phyloP scores from a whole-genome alignment of 1,140 invertebrate species.

The Listronotus bonariensis region DNA sequence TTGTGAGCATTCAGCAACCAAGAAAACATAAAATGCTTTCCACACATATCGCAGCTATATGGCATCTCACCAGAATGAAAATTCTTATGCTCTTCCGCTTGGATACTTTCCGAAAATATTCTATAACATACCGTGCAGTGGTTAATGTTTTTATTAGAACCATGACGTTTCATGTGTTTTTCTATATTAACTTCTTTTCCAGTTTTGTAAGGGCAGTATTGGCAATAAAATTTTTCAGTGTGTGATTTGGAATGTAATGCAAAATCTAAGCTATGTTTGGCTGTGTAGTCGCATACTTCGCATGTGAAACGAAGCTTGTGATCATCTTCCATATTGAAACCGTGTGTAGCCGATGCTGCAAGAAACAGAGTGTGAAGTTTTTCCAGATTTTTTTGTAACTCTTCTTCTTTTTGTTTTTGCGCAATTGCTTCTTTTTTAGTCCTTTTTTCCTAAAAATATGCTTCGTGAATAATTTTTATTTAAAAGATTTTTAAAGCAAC shows the following conservation, averaged over 20 bases:
- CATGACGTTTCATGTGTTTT: conserved; percentile 48
- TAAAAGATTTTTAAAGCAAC: too few species aligned
- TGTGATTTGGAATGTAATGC: conserved; percentile 49
- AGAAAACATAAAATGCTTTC: conserved; percentile 55
- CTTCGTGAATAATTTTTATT: background rate
- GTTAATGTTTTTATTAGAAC: conserved; percentile 55
- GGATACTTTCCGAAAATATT: conserved; percentile 56
- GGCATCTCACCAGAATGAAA: conserved; percentile 64
- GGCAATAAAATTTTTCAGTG: conserved; percentile 51
- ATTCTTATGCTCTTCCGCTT: conserved; percentile 53
- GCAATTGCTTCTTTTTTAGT: background rate
- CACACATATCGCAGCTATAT: conserved; percentile 65
- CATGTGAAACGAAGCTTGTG: background rate
- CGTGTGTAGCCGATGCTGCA: background rate
- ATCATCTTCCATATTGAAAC: background rate
- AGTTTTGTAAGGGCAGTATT: conserved; percentile 54
- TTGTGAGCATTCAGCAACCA: conserved; percentile 49
- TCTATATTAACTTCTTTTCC: conserved; percentile 52
- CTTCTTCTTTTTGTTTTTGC: background rate
- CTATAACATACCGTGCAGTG: conserved; percentile 57
- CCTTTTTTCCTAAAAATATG: conserved; percentile 35
- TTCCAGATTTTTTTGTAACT: background rate
- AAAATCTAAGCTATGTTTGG: conserved; percentile 41
- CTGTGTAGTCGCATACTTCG: conserved; percentile 35
- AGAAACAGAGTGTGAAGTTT: background rate